Conservation (phyloP, 2,797 vertebrate species). For the Coreius guichenoti region DNA sequence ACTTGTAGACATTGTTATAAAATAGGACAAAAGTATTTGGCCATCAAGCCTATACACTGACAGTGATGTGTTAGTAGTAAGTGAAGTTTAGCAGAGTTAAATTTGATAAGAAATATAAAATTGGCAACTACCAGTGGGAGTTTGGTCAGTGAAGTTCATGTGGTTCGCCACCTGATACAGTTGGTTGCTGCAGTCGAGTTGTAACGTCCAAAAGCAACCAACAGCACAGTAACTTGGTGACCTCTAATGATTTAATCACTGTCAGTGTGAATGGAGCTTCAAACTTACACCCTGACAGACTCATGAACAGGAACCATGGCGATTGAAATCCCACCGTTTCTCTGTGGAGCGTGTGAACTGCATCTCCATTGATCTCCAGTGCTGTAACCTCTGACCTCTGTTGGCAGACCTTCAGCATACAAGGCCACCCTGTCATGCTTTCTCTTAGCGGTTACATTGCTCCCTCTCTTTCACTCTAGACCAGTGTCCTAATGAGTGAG, state of each 20-base stretch:
- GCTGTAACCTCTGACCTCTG: conserved; percentile 50
- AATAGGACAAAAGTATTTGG: not conserved
- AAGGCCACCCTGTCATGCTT: conserved; percentile 34
- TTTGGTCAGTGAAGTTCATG: not conserved
- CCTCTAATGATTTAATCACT: conserved; percentile 31
- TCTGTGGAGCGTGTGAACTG: conserved; percentile 60
- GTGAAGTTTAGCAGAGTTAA: not conserved
- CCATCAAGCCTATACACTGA: not conserved
- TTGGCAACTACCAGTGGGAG: not conserved
- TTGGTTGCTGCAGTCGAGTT: not conserved
- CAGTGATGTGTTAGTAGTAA: not conserved
- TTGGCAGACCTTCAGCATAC: conserved; percentile 41
- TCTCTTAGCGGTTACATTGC: not conserved
- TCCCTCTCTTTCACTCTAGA: conserved; percentile 36
- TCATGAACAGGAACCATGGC: conserved; percentile 28
- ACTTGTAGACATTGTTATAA: not conserved
- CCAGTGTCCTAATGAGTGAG: conserved; percentile 70
- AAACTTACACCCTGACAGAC: conserved; percentile 6
- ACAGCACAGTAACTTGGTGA: conserved; percentile 14
- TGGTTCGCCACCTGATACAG: not conserved
- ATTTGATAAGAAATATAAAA: not conserved
- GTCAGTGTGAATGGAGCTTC: not conserved
- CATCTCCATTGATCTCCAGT: conserved; percentile 51
- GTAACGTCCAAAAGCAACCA: not conserved
- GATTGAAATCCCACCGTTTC: conserved; percentile 44